Conservation (phyloP, 2,888 invertebrate genomes). For the Ochropleura plecta region DNA sequence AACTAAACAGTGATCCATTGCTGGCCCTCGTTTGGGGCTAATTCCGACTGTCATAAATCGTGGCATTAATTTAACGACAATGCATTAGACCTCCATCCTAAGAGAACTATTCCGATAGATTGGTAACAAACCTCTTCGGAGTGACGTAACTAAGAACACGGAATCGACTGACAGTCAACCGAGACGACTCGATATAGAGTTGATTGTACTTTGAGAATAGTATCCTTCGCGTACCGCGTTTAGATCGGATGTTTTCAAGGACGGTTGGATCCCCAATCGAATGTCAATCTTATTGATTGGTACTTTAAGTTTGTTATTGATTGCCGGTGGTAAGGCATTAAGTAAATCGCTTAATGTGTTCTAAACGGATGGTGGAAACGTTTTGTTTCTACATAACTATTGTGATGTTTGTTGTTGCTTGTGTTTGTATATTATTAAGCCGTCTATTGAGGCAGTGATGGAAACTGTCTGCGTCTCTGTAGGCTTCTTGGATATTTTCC, state of each 20-base stretch:
- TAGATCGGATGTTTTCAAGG: slow-evolving; percentile 63
- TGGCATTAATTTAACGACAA: slow-evolving; percentile 90
- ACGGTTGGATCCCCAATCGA: slow-evolving; percentile 71
- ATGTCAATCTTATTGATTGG: slow-evolving; percentile 81
- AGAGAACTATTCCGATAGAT: slow-evolving; percentile 92
- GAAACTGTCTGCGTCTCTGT: slow-evolving; percentile 20
- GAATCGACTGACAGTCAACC: slow-evolving; percentile 53
- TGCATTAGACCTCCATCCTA: slow-evolving; percentile 88
- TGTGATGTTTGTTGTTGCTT: slow-evolving; percentile 68
- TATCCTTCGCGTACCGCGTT: slow-evolving; percentile 38
- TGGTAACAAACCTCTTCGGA: slow-evolving; percentile 83
- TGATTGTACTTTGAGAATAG: slow-evolving; percentile 56
- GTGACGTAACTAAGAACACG: slow-evolving; percentile 66
- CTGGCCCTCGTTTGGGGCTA: slow-evolving; percentile 76
- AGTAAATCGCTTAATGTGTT: slow-evolving; percentile 88
- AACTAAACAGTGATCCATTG: slow-evolving; percentile 78
- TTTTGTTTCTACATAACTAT: slow-evolving; percentile 79
- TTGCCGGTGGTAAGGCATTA: slow-evolving; percentile 76
- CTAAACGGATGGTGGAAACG: slow-evolving; percentile 82
- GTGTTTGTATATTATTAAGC: slow-evolving; percentile 66
- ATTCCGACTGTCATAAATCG: slow-evolving; percentile 89
- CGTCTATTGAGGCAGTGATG: slow-evolving; percentile 52
- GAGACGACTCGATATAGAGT: slow-evolving; percentile 55
- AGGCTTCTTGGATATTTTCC: slow-evolving; percentile 14
- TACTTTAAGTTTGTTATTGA: slow-evolving; percentile 69